These are phyloP conservation scores for Brachycybe producta DNA, from an alignment of 2,888 invertebrate genomes.

Conservation along the genomic window DNA sequence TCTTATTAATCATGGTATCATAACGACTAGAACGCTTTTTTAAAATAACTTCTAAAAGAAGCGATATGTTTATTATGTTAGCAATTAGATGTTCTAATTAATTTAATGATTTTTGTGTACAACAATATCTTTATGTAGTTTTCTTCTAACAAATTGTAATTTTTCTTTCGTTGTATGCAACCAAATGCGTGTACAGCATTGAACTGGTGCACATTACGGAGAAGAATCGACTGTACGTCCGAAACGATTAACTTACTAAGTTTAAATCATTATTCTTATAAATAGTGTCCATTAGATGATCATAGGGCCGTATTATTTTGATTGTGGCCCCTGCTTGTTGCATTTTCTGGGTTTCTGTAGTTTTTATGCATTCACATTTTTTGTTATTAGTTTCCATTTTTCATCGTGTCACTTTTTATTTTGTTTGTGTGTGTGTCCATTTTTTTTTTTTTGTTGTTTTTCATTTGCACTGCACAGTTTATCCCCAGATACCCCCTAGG, in stretches of 20 bases:
- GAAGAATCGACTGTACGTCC: constrained; percentile 74
- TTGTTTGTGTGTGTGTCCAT: constrained; percentile 11
- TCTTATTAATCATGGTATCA: too few species aligned
- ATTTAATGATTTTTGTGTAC: too few species aligned
- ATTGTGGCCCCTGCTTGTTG: background rate
- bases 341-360: background rate
- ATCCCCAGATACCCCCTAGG: constrained; percentile 12
- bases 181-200: constrained; percentile 73
- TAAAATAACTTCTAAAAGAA: too few species aligned
- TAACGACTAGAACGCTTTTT: too few species aligned
- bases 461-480: constrained; percentile 20
- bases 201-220: constrained; percentile 85
- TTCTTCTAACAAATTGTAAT: too few species aligned
- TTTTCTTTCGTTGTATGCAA: too few species aligned
- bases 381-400: background rate
- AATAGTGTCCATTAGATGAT: background rate
- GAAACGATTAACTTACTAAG: constrained; percentile 16
- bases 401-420: background rate
- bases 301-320: background rate
- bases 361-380: constrained; percentile 3
- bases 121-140: too few species aligned
- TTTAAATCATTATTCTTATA: constrained; percentile 9
- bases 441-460: constrained; percentile 15
- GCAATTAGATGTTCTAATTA: too few species aligned
- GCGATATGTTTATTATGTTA: too few species aligned